These are phyloP conservation scores for Pectinophora gossypiella DNA, from an alignment of 1,140 invertebrate genomes.

Conservation along the genomic window DNA sequence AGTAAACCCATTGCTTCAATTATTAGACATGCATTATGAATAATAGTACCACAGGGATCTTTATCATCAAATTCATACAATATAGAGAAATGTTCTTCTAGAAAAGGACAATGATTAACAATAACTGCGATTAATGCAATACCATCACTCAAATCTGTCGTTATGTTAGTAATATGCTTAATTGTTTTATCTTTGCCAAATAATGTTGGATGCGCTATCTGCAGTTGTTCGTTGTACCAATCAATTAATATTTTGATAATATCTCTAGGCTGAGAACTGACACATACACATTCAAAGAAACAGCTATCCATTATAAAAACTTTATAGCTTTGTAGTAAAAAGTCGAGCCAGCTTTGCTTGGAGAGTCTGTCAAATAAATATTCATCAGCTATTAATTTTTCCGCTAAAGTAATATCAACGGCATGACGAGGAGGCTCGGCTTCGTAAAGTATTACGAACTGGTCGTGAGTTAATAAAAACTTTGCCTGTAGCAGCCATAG, in stretches of 20 bases:
- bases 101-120: conserved; percentile 53
- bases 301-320: conserved; percentile 65
- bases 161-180: conserved; percentile 51
- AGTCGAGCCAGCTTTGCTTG: conserved; percentile 67
- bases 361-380: conserved; percentile 51
- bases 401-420: conserved; percentile 41
- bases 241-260: conserved; percentile 43
- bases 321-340: conserved; percentile 65
- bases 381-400: conserved; percentile 38
- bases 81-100: conserved; percentile 41
- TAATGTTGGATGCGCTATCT: conserved; percentile 32
- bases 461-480: conserved; percentile 57
- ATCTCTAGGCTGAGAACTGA: conserved; percentile 45
- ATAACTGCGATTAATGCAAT: conserved; percentile 48
- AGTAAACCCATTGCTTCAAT: conserved; percentile 53
- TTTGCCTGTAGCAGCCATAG: conserved; percentile 50
- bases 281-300: conserved; percentile 58
- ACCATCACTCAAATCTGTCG: conserved; percentile 52
- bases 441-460: conserved; percentile 50
- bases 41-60: conserved; percentile 28
- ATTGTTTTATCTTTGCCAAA: conserved; percentile 27
- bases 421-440: conserved; percentile 20
- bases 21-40: conserved; percentile 59
- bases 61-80: conserved; percentile 37
- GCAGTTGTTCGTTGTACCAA: conserved; percentile 61